These are phyloP conservation scores for Trissonchulus sp. DNA, from an alignment of 2,888 invertebrate genomes.

Conservation along the genomic window DNA sequence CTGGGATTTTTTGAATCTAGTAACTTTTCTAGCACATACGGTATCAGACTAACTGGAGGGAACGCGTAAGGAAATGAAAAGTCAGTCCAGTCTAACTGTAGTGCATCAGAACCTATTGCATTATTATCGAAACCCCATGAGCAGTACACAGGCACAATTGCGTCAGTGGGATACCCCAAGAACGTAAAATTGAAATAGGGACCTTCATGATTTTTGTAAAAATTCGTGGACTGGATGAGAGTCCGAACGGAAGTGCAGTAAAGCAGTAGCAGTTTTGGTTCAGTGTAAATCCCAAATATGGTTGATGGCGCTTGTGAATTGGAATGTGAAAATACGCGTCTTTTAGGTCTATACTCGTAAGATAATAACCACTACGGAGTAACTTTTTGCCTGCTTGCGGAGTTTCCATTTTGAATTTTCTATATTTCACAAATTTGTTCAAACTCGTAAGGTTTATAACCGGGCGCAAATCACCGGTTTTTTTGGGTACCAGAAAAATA, in stretches of 20 bases:
- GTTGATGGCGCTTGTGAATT: background rate
- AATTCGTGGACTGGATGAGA: background rate
- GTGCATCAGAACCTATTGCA: background rate
- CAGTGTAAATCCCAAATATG: background rate
- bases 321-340: conserved; percentile 1
- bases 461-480: background rate
- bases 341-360: background rate
- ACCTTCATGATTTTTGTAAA: background rate
- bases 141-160: background rate
- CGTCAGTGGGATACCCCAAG: background rate
- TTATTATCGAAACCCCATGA: background rate
- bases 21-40: background rate
- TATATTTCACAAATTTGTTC: background rate
- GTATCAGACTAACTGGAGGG: background rate
- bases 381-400: background rate
- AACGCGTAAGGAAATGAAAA: background rate
- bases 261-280: background rate
- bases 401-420: background rate
- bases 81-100: background rate
- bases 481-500: background rate
- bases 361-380: background rate
- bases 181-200: background rate
- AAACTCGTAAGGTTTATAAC: background rate
- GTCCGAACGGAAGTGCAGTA: background rate
- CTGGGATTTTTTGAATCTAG: background rate